These are phyloP conservation scores for Eurois occulta DNA, from an alignment of 2,888 invertebrate species.

Conservation along the genomic window DNA sequence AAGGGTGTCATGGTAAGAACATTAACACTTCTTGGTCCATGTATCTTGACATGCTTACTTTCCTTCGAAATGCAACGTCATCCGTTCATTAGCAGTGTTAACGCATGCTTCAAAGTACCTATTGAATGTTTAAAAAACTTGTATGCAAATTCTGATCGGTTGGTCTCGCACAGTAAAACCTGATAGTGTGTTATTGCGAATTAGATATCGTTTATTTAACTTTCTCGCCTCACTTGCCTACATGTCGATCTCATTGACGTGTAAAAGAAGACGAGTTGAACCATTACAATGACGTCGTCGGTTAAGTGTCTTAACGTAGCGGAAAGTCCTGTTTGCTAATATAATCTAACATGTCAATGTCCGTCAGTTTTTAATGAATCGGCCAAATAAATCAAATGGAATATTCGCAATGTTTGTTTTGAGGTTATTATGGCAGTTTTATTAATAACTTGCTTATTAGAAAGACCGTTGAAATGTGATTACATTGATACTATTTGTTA, in stretches of 20 bases:
- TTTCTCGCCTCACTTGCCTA: constrained; percentile 70
- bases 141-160: constrained; percentile 61
- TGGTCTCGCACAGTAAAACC: constrained; percentile 56
- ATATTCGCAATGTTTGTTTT: constrained; percentile 63
- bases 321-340: constrained; percentile 28
- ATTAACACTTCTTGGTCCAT: constrained; percentile 52
- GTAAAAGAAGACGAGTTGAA: constrained; percentile 52
- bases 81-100: constrained; percentile 53
- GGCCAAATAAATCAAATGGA: constrained; percentile 63
- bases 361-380: constrained; percentile 60
- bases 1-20: constrained; percentile 47
- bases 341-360: constrained; percentile 26
- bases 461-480: background rate
- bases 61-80: constrained; percentile 52
- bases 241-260: constrained; percentile 68
- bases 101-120: constrained; percentile 43
- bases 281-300: background rate
- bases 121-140: constrained; percentile 62
- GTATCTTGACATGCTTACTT: constrained; percentile 49
- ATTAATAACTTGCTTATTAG: background rate
- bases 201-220: constrained; percentile 67
- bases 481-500: background rate
- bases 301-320: constrained; percentile 20
- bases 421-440: constrained; percentile 70
- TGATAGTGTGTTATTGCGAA: constrained; percentile 66